Conservation (phyloP, 2,113 vertebrate species). For the Charina bottae region DNA sequence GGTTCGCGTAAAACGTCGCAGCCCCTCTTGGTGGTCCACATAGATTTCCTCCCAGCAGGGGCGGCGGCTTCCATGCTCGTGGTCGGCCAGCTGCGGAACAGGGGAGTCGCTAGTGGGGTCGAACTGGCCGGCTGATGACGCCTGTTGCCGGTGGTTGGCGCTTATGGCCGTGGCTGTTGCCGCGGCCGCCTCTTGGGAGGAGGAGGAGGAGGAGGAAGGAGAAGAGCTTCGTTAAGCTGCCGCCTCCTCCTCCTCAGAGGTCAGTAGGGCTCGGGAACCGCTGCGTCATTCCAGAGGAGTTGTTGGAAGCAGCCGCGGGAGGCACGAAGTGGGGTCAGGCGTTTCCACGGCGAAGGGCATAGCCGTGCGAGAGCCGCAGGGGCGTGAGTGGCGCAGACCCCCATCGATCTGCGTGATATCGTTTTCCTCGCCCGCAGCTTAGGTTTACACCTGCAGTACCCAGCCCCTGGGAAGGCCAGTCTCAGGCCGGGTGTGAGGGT, state of each 20-base stretch:
- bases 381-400: not conserved
- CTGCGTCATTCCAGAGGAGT: slow-evolving; percentile 13
- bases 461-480: not conserved
- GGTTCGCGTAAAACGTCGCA: slow-evolving; percentile 84
- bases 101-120: slow-evolving; percentile 45
- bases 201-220: not conserved
- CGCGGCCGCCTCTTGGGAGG: not conserved
- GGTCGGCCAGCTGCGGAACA: slow-evolving; percentile 42
- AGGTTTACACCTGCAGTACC: not conserved
- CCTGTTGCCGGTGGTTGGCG: not conserved
- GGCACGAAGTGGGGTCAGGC: slow-evolving; percentile 3
- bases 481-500: not conserved
- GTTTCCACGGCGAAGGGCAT: not conserved
- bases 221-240: not conserved
- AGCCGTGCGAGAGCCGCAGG: not conserved
- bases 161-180: not conserved
- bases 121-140: slow-evolving; percentile 28
- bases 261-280: not conserved
- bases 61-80: slow-evolving; percentile 38
- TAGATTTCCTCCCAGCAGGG: slow-evolving; percentile 19
- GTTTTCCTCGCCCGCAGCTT: not conserved
- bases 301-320: not conserved
- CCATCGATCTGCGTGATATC: not conserved
- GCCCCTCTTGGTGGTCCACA: slow-evolving; percentile 82
- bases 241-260: not conserved